Percentiles rank a stretch among this genome's conserved stretches.
Conservation (phyloP, 2,888 invertebrate species). For the Pycnomerus fuliginosus region DNA sequence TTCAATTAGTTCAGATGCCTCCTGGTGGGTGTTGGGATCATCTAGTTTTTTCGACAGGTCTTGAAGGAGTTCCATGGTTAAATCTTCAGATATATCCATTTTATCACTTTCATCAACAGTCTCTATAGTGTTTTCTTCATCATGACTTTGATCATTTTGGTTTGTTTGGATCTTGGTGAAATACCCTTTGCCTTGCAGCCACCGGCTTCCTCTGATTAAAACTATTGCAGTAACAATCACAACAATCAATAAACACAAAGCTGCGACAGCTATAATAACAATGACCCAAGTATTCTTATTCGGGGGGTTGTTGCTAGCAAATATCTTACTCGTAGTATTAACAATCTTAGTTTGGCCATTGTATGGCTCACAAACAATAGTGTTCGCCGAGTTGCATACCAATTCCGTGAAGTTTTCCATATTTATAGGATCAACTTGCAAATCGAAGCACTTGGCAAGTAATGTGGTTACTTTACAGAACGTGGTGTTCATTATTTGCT, state of each 20-base stretch:
- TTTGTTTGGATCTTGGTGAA: constrained; percentile 54
- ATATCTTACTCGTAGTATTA: constrained; percentile 44
- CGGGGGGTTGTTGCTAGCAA: constrained; percentile 35
- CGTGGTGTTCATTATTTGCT: constrained; percentile 57
- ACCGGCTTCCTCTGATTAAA: constrained; percentile 58
- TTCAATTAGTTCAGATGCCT: constrained; percentile 76
- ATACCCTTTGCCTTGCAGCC: constrained; percentile 61
- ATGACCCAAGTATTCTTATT: constrained; percentile 39
- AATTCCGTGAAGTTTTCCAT: constrained; percentile 63
- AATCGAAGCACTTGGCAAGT: constrained; percentile 65
- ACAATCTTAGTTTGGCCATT: constrained; percentile 48
- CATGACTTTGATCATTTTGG: constrained; percentile 60
- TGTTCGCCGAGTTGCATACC: constrained; percentile 59
- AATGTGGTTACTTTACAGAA: constrained; percentile 62
- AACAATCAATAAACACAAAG: constrained; percentile 58
- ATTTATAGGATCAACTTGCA: constrained; percentile 63
- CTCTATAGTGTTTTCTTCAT: constrained; percentile 51
- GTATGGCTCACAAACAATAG: constrained; percentile 61
- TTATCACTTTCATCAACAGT: constrained; percentile 47
- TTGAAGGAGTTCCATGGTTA: constrained; percentile 71
- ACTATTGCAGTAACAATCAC: constrained; percentile 57
- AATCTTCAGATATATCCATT: constrained; percentile 68
- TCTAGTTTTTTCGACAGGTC: constrained; percentile 68
- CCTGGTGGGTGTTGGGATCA: constrained; percentile 70
- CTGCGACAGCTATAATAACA: constrained; percentile 48